A percentile compares a stretch with the other conserved stretches of the same genome.
phyloP scores from a whole-genome alignment of 2,113 vertebrate species.

The Mixornis gularis region DNA sequence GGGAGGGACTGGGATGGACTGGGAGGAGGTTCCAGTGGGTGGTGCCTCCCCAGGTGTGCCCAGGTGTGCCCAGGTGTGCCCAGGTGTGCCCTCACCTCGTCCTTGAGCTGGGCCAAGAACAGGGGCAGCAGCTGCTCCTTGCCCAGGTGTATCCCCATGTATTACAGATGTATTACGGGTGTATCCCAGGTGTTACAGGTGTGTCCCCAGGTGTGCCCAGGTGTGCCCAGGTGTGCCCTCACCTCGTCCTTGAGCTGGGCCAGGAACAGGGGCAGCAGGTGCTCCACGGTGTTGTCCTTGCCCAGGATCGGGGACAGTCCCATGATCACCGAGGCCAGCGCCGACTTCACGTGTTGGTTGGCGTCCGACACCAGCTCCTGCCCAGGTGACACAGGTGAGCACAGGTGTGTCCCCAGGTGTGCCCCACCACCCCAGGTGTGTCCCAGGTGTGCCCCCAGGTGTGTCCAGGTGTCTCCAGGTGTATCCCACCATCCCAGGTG shows the following conservation, averaged over 20 bases:
- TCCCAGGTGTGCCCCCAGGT: neutral
- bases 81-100: neutral
- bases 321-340: conserved; percentile 77
- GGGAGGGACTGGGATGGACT: neutral
- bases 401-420: too few species aligned
- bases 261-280: conserved; percentile 75
- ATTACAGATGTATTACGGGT: too few species aligned
- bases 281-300: conserved; percentile 77
- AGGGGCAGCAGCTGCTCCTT: too few species aligned
- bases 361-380: conserved; percentile 74
- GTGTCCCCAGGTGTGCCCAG: neutral
- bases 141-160: too few species aligned
- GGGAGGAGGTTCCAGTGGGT: too few species aligned
- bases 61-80: neutral
- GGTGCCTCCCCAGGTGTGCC: too few species aligned
- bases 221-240: neutral
- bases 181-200: too few species aligned
- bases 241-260: conserved; percentile 79
- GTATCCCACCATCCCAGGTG: too few species aligned
- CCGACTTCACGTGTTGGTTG: conserved; percentile 77
- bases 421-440: neutral
- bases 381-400: neutral
- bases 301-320: conserved; percentile 74
- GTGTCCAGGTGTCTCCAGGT: neutral
- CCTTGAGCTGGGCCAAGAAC: too few species aligned